phyloP scores from a whole-genome alignment of 2,888 invertebrate species.

The Nebria salina region DNA sequence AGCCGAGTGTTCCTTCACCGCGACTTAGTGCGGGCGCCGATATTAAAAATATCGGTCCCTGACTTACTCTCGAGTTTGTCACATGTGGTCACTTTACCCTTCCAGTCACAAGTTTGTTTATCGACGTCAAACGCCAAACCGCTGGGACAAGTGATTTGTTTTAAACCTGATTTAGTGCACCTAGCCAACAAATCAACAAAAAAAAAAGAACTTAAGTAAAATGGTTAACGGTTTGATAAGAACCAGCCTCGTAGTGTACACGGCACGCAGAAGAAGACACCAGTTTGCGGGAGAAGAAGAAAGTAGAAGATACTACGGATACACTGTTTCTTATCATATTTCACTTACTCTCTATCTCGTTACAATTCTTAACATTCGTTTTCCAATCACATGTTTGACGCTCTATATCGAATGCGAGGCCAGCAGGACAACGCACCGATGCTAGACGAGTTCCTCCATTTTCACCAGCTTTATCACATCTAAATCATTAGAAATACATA shows the following conservation, averaged over 20 bases:
- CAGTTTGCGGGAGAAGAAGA: not conserved
- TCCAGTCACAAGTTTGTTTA: slow-evolving; percentile 99
- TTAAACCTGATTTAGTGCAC: slow-evolving; percentile 95
- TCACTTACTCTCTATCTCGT: slow-evolving; percentile 92
- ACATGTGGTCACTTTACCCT: slow-evolving; percentile 97
- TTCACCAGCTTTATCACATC: slow-evolving; percentile 92
- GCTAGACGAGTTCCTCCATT: slow-evolving; percentile 88
- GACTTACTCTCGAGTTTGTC: slow-evolving; percentile 96
- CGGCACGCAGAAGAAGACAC: slow-evolving; percentile 18
- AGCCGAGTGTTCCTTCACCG: slow-evolving; percentile 49
- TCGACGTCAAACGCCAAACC: slow-evolving; percentile 97
- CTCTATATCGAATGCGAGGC: slow-evolving; percentile 93
- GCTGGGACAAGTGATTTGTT: slow-evolving; percentile 96
- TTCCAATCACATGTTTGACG: slow-evolving; percentile 97
- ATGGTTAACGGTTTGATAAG: slow-evolving; percentile 27
- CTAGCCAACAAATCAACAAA: slow-evolving; percentile 63
- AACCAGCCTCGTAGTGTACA: slow-evolving; percentile 26
- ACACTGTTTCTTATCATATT: slow-evolving; percentile 55
- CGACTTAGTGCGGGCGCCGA: slow-evolving; percentile 53
- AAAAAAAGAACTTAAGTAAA: slow-evolving; percentile 28
- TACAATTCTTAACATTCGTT: slow-evolving; percentile 95
- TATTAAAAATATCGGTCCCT: slow-evolving; percentile 51
- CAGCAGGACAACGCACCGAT: slow-evolving; percentile 87
- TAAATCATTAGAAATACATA: slow-evolving; percentile 62
- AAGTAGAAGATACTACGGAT: slow-evolving; percentile 42